phyloP scores from a whole-genome alignment of 1,140 invertebrate genomes.

The Riptortus pedestris region DNA sequence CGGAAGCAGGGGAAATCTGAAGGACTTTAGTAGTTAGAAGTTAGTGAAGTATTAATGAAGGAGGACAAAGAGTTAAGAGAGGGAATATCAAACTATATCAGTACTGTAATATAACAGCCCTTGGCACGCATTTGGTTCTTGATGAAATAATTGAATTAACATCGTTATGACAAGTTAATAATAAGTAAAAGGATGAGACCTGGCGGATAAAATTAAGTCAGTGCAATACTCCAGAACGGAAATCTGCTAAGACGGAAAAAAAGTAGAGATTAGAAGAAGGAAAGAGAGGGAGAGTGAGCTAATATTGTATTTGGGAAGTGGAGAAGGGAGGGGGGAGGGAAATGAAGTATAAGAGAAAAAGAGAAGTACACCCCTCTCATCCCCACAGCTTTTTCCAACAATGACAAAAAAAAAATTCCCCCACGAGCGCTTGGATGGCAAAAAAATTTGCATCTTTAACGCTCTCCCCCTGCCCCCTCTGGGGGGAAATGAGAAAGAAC shows the following conservation, averaged over 20 bases:
- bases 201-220: background rate
- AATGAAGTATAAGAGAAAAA: conserved; percentile 26
- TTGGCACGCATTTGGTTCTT: too few species aligned
- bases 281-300: conserved; percentile 1
- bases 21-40: too few species aligned
- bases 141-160: too few species aligned
- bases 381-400: background rate
- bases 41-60: too few species aligned
- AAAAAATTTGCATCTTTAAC: conserved; percentile 31
- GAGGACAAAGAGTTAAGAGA: too few species aligned
- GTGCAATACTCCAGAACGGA: background rate
- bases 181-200: background rate
- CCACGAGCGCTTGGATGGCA: too few species aligned
- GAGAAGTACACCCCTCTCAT: conserved; percentile 18
- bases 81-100: too few species aligned
- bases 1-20: too few species aligned
- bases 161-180: background rate
- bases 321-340: conserved; percentile 16
- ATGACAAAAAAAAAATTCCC: too few species aligned
- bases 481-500: conserved; percentile 28
- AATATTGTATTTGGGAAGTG: conserved; percentile 21
- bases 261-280: background rate
- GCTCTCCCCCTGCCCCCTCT: conserved; percentile 12
- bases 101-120: too few species aligned
- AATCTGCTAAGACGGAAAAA: background rate